Base-by-base conservation (phyloP, 2,888 invertebrate species). In the Drosophila neotestacea region DNA sequence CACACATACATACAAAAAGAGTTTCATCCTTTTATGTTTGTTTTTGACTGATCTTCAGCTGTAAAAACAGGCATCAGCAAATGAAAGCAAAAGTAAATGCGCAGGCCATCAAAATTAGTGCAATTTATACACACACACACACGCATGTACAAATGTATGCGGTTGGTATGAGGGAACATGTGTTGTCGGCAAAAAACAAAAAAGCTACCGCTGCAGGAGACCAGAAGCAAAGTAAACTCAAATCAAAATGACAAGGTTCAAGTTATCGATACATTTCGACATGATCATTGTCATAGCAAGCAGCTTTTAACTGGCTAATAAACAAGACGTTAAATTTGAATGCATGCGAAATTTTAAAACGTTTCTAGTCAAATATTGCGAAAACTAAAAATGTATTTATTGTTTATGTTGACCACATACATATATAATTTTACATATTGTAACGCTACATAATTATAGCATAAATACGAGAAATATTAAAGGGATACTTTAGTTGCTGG, bases 191-290 rank as follows among this genome's bases (percentile, higher is more conserved):
- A 48, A 50, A 50, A 48, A 48, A 50, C 4, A 16, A 39, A 48
- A 68, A 56, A 51, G 41, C 16, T 13, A 10, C 6, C 58, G 4
- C 52, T 58, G 58, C 54, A 55, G 72, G 66, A 47, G 74, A 59
- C 38, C 50, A 50, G 2, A 47, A 16, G 30, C 42, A 51, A 73
- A 27, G 11, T 16, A 13, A 22, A 22, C 22, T 22, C 22, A 41
- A 64, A 34, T 28, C 30, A 59, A 51, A 30, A 36, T 39, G 59
- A 65, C 64, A 65, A 65, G n/a, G n/a, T 36, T 10, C 34, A 51
- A 41, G 34, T 60, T 78, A 78, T 75, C 75, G 79, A 78, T 78
- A 73, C n/a, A 58, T 41, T 34, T 4, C 9, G 22, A 6, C 6
- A 4, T 7, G 36, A 42, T 46, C 28, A 11, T 11, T 5, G 13